Base-by-base conservation (phyloP, 2,888 invertebrate genomes). In the Limulus polyphemus region DNA sequence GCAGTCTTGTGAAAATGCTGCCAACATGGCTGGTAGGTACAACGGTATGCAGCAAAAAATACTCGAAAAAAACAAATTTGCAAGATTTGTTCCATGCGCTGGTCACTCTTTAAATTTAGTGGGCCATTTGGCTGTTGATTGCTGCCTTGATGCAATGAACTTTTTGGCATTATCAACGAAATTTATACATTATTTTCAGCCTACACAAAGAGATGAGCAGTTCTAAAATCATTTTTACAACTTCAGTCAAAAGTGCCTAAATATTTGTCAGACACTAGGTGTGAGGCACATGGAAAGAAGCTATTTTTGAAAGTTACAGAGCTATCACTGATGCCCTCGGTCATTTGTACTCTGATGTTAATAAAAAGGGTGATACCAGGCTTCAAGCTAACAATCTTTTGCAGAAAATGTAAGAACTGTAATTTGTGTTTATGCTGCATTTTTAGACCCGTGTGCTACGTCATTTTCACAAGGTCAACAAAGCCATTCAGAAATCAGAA, bases 151-250 rank as follows among this genome's bases (percentile, higher is more conserved):
- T 16, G 52, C 17, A 52, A 12, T 17, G 10, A 10, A 52, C 17
- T 52, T 52, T 52, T 52, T 17, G 17, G 17, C 52, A 52, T 52
- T 52, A 17, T 52, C 10, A 14, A 52, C 10, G 52, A 9, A 52
- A 52, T 52, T 10, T 52, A 52, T 12, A 17, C 17, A 9, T 52
- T 52, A 16, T 52, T 52, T 52, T 52, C 52, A 17, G 52, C 52
- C n/a, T 52, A 14, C n/a, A 52, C 52, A 12, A 52, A 52, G n/a
- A 14, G 52, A 52, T 52, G 52, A 17, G 52, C n/a, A 52, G 17
- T 52, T 10, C 52, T 52, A 9, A 12, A 14, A 14, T 16, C 52
- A 16, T 17, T 16, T 52, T 52, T 52, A 12, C n/a, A 52, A 52
- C 10, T 12, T 17, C 52, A 52, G n/a, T 10, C 52, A 16, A 14